These are phyloP conservation scores for Syngnathus rostellatus DNA, from an alignment of 2,797 vertebrate genomes.

Conservation along the genomic window DNA sequence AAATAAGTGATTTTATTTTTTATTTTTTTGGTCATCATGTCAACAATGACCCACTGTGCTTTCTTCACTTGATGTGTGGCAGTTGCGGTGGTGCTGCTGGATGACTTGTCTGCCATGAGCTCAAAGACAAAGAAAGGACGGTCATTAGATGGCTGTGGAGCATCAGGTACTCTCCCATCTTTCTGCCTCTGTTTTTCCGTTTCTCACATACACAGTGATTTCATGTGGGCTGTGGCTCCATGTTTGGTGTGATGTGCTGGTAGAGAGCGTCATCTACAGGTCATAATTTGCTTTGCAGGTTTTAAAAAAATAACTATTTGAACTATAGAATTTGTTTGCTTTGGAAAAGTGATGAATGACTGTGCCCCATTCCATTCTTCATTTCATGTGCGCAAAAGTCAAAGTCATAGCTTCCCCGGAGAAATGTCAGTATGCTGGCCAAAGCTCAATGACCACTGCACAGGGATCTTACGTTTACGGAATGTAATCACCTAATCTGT, in stretches of 20 bases:
- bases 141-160: conserved; percentile 65
- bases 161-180: conserved; percentile 54
- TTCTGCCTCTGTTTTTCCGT: conserved; percentile 49
- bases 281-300: neutral
- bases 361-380: conserved; percentile 57
- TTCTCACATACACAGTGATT: conserved; percentile 6
- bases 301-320: too few species aligned
- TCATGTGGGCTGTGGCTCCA: conserved; percentile 25
- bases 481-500: too few species aligned
- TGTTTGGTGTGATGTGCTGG: conserved; percentile 42
- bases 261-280: conserved; percentile 60
- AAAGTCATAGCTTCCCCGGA: conserved; percentile 72
- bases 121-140: conserved; percentile 70
- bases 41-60: conserved; percentile 44
- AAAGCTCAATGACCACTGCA: conserved; percentile 50
- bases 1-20: conserved; percentile 2
- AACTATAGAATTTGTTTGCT: conserved; percentile 34
- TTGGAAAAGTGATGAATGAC: conserved; percentile 67
- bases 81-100: conserved; percentile 61
- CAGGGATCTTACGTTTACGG: neutral
- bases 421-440: conserved; percentile 43
- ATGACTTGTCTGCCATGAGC: conserved; percentile 57
- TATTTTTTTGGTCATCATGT: conserved; percentile 17
- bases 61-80: conserved; percentile 54
- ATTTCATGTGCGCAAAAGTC: conserved; percentile 31